These are phyloP conservation scores for Catharus bicknelli DNA, from an alignment of 2,113 vertebrate genomes.

Conservation along the genomic window DNA sequence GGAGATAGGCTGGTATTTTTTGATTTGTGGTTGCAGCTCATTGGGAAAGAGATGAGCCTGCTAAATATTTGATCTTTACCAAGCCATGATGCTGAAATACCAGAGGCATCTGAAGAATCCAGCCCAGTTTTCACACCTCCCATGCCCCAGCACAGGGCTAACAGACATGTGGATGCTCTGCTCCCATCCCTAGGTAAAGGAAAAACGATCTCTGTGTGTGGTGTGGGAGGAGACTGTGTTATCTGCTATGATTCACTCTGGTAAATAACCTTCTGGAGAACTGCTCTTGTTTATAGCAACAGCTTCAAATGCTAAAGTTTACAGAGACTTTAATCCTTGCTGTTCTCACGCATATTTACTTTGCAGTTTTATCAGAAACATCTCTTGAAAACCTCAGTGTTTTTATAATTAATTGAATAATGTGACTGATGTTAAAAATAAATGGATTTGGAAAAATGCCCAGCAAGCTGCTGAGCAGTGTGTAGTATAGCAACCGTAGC, in stretches of 20 bases:
- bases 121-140: neutral
- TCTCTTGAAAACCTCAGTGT: conserved; percentile 45
- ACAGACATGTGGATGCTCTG: neutral
- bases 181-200: conserved; percentile 24
- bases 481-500: neutral
- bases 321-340: conserved; percentile 21
- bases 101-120: neutral
- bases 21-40: neutral
- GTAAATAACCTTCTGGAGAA: conserved; percentile 26
- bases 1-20: neutral
- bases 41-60: neutral
- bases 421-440: conserved; percentile 53
- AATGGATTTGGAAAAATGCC: conserved; percentile 45
- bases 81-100: neutral
- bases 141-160: neutral
- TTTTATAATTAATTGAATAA: conserved; percentile 67
- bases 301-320: neutral
- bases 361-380: conserved; percentile 12
- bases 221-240: conserved; percentile 38
- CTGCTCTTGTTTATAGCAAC: conserved; percentile 40
- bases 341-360: conserved; percentile 44
- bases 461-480: neutral
- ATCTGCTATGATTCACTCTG: conserved; percentile 53
- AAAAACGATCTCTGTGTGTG: neutral
- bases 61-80: neutral